Evolutionary conservation across 2,113 vertebrate genomes (phyloP).

Genomic region (Hystrix brachyura): DNA sequence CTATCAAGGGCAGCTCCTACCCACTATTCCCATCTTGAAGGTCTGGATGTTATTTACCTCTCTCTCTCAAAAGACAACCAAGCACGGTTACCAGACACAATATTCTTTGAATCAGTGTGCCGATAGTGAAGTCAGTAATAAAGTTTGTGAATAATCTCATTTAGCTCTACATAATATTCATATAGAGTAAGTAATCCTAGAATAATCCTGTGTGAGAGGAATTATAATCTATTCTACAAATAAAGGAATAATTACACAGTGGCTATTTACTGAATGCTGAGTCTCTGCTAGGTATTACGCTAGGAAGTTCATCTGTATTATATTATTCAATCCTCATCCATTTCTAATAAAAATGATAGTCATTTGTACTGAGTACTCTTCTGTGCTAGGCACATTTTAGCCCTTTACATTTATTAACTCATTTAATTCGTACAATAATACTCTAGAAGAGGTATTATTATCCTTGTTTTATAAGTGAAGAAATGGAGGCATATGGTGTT

Average conservation of each 20-base stretch:
- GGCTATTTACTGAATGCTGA: background rate
- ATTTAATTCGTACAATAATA: background rate
- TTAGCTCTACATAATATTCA: background rate
- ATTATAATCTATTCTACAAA: slow-evolving; percentile 10
- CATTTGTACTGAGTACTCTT: background rate
- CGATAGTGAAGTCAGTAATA: slow-evolving; percentile 5
- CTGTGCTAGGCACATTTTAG: background rate
- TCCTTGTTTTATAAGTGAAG: background rate
- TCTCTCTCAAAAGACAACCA: background rate
- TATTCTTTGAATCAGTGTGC: background rate
- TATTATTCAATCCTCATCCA: background rate
- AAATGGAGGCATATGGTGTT: background rate
- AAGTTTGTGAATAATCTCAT: background rate
- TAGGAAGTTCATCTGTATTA: background rate
- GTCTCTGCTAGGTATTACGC: background rate
- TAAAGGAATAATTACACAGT: background rate
- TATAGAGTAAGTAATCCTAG: background rate
- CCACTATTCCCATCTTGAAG: background rate
- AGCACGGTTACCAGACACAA: background rate
- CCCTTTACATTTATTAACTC: background rate
- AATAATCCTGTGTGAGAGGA: background rate
- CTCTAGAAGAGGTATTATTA: background rate
- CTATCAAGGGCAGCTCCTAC: background rate
- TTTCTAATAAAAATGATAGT: background rate
- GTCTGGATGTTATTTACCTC: background rate